Conservation (phyloP, 2,888 invertebrate genomes). For the Ganaspis brasiliensis region DNA sequence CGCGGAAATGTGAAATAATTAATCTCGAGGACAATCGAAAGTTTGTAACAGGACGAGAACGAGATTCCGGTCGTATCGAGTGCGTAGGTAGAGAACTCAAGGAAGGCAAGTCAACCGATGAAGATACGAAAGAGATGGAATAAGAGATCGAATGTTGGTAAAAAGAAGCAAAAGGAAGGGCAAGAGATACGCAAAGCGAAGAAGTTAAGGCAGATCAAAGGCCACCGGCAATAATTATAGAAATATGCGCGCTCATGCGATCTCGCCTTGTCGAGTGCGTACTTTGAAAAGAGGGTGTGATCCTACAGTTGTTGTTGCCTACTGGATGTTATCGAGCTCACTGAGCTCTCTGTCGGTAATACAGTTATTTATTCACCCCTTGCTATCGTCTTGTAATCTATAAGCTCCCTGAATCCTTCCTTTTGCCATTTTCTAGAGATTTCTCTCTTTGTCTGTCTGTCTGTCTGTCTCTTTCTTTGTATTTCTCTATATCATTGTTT, state of each 20-base stretch:
- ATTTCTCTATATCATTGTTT: no score
- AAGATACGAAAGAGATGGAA: conserved; percentile 42
- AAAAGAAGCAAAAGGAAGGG: conserved; percentile 56
- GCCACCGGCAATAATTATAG: conserved; percentile 80
- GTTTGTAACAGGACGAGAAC: conserved; percentile 1
- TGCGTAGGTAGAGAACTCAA: conserved; percentile 44
- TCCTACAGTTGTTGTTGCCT: conserved; percentile 56
- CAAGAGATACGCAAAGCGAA: conserved; percentile 60
- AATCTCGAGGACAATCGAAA: not conserved
- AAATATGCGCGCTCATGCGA: conserved; percentile 78
- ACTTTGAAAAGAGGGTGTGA: conserved; percentile 67
- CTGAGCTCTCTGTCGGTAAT: conserved; percentile 70
- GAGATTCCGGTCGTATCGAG: conserved; percentile 24
- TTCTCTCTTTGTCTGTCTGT: no score
- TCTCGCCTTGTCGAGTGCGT: conserved; percentile 66
- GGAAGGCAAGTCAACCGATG: conserved; percentile 27
- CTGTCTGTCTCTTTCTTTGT: conserved; percentile 34
- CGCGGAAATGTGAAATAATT: no score
- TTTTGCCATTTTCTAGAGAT: conserved; percentile 48
- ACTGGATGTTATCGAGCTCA: conserved; percentile 70
- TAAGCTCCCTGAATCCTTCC: conserved; percentile 50
- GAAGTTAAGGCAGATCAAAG: conserved; percentile 77
- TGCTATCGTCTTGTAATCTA: conserved; percentile 68
- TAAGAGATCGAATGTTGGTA: conserved; percentile 46
- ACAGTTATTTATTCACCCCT: conserved; percentile 77